Evolutionary conservation across 2,888 invertebrate genomes (phyloP).

Genomic region (Calameuta pallipes): DNA sequence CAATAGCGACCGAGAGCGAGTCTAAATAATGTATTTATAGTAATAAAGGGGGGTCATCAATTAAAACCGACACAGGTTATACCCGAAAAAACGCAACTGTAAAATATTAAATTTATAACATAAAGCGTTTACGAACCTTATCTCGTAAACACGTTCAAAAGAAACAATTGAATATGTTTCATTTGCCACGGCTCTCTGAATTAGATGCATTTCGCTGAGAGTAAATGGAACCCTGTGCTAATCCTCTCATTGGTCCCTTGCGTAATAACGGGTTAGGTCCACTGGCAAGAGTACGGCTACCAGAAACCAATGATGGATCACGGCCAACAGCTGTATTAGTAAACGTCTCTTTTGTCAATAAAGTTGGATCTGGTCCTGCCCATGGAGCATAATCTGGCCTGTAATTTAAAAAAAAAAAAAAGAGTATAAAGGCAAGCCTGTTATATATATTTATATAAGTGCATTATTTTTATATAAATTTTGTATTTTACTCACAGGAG

Average conservation of each 20-base stretch:
- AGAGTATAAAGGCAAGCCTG: background rate
- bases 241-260: constrained; percentile 78
- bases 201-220: constrained; percentile 71
- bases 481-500: constrained; percentile 75
- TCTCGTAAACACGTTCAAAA: constrained; percentile 25
- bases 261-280: constrained; percentile 77
- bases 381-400: constrained; percentile 87
- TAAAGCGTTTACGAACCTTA: no score
- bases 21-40: no score
- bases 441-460: no score
- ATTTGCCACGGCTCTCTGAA: constrained; percentile 69
- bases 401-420: constrained; percentile 31
- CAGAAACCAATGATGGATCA: constrained; percentile 66
- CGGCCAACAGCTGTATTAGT: constrained; percentile 66
- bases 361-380: constrained; percentile 81
- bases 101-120: background rate
- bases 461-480: constrained; percentile 6
- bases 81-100: background rate
- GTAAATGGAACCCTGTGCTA: constrained; percentile 85
- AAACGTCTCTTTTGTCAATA: constrained; percentile 62
- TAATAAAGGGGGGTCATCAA: background rate
- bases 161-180: constrained; percentile 60
- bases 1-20: no score
- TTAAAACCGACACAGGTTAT: background rate
- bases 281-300: constrained; percentile 66